These are phyloP conservation scores for Leucophora obtusa DNA, from an alignment of 2,888 invertebrate species.

Conservation along the genomic window DNA sequence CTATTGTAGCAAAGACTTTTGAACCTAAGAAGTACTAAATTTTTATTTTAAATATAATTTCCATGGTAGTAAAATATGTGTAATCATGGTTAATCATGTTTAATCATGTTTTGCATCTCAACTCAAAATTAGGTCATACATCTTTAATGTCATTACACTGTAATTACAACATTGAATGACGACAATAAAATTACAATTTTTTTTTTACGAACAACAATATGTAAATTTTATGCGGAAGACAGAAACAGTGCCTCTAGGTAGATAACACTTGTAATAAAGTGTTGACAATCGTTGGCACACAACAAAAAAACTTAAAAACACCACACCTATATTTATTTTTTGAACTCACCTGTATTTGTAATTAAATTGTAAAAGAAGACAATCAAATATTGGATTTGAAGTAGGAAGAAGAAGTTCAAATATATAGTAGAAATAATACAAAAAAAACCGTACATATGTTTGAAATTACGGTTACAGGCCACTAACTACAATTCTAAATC, in stretches of 20 bases:
- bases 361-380: too few relatives aligned
- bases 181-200: conserved; percentile 35
- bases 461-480: not conserved
- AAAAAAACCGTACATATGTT: not conserved
- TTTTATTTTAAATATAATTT: not conserved
- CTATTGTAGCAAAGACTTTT: too few relatives aligned
- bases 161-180: conserved; percentile 15
- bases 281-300: conserved; percentile 4
- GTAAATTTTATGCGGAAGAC: not conserved
- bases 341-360: not conserved
- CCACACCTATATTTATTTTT: conserved; percentile 11
- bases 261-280: conserved; percentile 1
- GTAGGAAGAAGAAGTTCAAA: too few relatives aligned
- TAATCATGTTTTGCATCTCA: not conserved
- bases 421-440: too few relatives aligned
- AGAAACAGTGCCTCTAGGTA: not conserved
- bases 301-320: not conserved
- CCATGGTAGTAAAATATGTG: not conserved
- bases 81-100: not conserved
- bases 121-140: conserved; percentile 43
- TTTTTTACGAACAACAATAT: not conserved
- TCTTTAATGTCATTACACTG: conserved; percentile 42
- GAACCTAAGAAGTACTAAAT: too few relatives aligned
- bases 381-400: too few relatives aligned
- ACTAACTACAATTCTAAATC: conserved; percentile 6